phyloP scores from a whole-genome alignment of 2,113 vertebrate genomes.

The Vanacampus margaritifer region DNA sequence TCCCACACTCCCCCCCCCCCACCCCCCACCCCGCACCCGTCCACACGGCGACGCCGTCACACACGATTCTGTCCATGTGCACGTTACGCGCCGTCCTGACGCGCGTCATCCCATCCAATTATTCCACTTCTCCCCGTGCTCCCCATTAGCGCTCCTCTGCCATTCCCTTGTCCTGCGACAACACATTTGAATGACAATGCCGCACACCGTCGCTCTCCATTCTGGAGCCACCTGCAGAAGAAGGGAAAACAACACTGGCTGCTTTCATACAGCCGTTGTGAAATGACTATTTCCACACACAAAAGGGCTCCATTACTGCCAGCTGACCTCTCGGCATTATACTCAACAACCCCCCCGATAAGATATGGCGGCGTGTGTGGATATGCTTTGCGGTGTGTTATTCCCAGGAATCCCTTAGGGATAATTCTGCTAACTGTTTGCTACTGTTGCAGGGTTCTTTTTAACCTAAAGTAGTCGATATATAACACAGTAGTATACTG shows the following conservation, averaged over 20 bases:
- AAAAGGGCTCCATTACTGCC: slow-evolving; percentile 72
- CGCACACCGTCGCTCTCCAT: slow-evolving; percentile 38
- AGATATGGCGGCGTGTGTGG: slow-evolving; percentile 35
- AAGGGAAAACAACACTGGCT: slow-evolving; percentile 68
- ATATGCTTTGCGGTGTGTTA: slow-evolving; percentile 31
- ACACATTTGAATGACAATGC: slow-evolving; percentile 72
- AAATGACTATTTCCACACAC: slow-evolving; percentile 73
- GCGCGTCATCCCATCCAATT: slow-evolving; percentile 67
- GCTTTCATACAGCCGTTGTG: slow-evolving; percentile 63
- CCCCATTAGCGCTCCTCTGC: slow-evolving; percentile 63
- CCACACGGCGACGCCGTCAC: slow-evolving; percentile 12
- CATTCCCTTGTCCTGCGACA: slow-evolving; percentile 59
- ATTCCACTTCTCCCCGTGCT: slow-evolving; percentile 63
- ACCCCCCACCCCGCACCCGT: slow-evolving; percentile 25
- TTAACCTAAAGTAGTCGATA: background rate
- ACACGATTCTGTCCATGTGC: slow-evolving; percentile 42
- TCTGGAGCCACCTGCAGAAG: slow-evolving; percentile 45
- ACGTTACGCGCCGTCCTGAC: slow-evolving; percentile 53
- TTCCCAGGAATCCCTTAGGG: background rate
- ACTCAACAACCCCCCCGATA: slow-evolving; percentile 55
- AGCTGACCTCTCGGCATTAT: slow-evolving; percentile 67
- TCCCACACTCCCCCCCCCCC: slow-evolving; percentile 8
- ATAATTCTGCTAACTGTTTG: background rate
- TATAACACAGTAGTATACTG: no score
- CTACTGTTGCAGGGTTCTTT: background rate